Percentiles rank a stretch among this genome's conserved stretches.
Conservation (phyloP, 2,888 invertebrate genomes). For the Drosophila mimetica region DNA sequence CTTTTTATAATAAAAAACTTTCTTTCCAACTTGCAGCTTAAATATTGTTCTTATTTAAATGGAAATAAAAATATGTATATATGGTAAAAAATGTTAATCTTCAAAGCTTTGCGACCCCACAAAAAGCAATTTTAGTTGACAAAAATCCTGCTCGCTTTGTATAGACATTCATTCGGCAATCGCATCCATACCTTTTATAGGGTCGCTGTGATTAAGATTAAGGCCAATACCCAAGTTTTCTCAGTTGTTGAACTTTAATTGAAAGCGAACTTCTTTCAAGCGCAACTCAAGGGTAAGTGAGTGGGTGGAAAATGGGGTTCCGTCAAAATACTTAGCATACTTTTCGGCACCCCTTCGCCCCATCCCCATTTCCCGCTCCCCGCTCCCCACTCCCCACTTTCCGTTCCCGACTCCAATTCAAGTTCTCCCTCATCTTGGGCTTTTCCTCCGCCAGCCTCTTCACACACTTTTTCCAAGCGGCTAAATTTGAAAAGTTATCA, state of each 20-base stretch:
- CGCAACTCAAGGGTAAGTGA: constrained; percentile 4
- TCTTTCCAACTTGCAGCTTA: too few relatives aligned
- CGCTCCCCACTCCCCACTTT: too few relatives aligned
- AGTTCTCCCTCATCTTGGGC: not conserved
- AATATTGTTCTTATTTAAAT: not conserved
- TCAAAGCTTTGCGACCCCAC: not conserved
- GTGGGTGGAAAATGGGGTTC: not conserved
- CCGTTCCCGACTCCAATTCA: not conserved
- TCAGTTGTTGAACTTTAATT: constrained; percentile 33
- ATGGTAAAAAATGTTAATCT: not conserved
- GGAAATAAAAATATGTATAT: not conserved
- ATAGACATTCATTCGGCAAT: constrained; percentile 9
- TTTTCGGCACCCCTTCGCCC: constrained; percentile 20
- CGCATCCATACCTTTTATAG: constrained; percentile 15
- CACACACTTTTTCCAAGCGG: constrained; percentile 28
- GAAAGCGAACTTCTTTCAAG: constrained; percentile 37
- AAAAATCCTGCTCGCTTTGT: constrained; percentile 3
- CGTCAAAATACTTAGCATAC: constrained; percentile 38
- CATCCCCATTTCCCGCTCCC: too few relatives aligned
- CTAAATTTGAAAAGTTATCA: constrained; percentile 57
- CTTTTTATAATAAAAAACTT: not conserved
- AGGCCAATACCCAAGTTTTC: constrained; percentile 15
- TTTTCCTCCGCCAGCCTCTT: constrained; percentile 8
- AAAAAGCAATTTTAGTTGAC: not conserved
- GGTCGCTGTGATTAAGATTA: constrained; percentile 17